phyloP scores from a whole-genome alignment of 2,797 vertebrate species.

The Melanotaenia parkinsoni region DNA sequence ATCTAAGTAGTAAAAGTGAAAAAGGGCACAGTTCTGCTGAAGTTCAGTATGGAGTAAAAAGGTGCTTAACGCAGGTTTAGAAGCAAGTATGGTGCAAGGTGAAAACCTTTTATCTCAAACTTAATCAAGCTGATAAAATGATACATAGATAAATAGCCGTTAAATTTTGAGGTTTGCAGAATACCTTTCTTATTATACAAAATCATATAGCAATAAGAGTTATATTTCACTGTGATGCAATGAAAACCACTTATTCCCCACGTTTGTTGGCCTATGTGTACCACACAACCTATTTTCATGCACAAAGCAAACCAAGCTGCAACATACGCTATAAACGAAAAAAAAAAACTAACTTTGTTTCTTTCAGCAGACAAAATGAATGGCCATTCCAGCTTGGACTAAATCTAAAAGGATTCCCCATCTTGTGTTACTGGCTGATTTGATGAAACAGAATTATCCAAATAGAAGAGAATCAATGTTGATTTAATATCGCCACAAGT shows the following conservation, averaged over 20 bases:
- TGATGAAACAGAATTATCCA: constrained; percentile 40
- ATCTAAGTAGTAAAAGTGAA: neutral
- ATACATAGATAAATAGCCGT: constrained; percentile 31
- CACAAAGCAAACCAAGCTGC: constrained; percentile 13
- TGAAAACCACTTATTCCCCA: neutral
- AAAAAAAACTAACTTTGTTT: neutral
- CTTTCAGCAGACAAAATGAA: constrained; percentile 19
- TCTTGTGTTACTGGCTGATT: constrained; percentile 12
- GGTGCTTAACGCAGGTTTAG: neutral
- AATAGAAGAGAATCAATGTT: constrained; percentile 40
- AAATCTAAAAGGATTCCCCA: constrained; percentile 22
- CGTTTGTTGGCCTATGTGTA: constrained; percentile 1
- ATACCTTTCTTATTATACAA: constrained; percentile 11
- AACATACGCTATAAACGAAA: neutral
- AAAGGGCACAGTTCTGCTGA: neutral
- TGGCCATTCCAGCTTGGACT: constrained; percentile 14
- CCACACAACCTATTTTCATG: constrained; percentile 26
- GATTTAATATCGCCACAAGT: constrained; percentile 32
- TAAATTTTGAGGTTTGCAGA: neutral
- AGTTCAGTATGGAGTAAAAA: constrained; percentile 13
- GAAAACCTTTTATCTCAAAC: neutral
- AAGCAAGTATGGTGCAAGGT: neutral
- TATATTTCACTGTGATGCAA: neutral
- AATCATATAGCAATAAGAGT: neutral
- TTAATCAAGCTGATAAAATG: constrained; percentile 8